These are phyloP conservation scores for Apis laboriosa DNA, from an alignment of 1,140 invertebrate genomes.

Conservation along the genomic window DNA sequence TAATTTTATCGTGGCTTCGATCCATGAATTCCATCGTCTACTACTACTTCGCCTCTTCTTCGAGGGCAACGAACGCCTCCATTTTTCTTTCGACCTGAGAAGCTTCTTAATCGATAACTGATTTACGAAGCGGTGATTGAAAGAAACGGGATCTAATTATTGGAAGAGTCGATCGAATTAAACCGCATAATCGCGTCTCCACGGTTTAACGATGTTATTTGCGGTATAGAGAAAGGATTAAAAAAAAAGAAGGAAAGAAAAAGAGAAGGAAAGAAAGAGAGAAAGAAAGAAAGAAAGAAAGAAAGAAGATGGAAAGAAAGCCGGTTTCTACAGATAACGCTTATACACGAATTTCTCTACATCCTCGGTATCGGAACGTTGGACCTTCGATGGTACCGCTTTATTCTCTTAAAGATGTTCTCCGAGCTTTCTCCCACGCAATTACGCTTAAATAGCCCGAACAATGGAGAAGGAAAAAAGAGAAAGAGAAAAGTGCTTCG, in stretches of 20 bases:
- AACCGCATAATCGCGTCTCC: conserved; percentile 3
- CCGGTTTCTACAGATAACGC: conserved; percentile 19
- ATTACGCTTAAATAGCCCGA: conserved; percentile 40
- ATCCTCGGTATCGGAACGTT: conserved; percentile 17
- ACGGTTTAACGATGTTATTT: conserved; percentile 9
- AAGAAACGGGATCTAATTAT: conserved; percentile 28
- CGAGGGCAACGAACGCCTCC: neutral
- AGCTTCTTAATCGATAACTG: conserved; percentile 53
- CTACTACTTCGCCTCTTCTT: no score
- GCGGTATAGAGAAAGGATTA: neutral
- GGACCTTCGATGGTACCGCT: neutral
- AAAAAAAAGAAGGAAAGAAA: neutral
- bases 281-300: neutral
- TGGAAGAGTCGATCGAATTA: conserved; percentile 25
- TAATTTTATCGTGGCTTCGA: conserved; percentile 44
- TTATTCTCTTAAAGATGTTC: conserved; percentile 34
- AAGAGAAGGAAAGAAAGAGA: neutral
- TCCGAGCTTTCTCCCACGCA: conserved; percentile 14
- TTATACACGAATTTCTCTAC: neutral
- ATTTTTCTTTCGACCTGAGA: conserved; percentile 9
- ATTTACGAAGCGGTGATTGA: conserved; percentile 52
- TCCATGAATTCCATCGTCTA: conserved; percentile 28
- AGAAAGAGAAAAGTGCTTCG: conserved; percentile 1
- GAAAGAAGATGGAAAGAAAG: neutral
- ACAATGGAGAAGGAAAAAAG: neutral